phyloP scores from a whole-genome alignment of 2,113 vertebrate genomes.

The Solea solea region DNA sequence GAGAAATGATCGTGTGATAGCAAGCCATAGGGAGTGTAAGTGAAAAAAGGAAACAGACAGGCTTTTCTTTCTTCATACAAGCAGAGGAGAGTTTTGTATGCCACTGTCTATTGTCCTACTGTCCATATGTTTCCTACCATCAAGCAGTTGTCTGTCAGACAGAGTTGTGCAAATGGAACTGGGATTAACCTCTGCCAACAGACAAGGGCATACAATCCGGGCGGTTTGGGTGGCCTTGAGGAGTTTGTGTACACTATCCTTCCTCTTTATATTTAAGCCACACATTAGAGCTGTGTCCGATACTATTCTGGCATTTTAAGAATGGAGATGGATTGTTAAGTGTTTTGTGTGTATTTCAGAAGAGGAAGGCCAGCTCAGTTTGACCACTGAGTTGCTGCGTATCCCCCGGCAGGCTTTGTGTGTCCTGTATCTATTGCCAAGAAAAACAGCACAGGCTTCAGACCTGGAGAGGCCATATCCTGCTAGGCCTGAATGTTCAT shows the following conservation, averaged over 20 bases:
- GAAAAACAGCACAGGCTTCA: constrained; percentile 64
- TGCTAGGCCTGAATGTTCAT: constrained; percentile 28
- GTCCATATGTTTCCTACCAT: constrained; percentile 74
- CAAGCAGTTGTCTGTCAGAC: constrained; percentile 45
- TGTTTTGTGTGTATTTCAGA: constrained; percentile 28
- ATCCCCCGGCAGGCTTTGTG: constrained; percentile 59
- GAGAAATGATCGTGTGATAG: neutral
- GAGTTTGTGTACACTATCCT: constrained; percentile 32
- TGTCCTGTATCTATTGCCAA: constrained; percentile 53
- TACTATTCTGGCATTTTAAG: constrained; percentile 26
- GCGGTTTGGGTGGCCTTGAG: constrained; percentile 43
- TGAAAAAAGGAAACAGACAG: constrained; percentile 2
- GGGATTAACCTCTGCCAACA: constrained; percentile 45
- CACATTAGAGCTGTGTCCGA: constrained; percentile 9
- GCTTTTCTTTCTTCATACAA: constrained; percentile 4
- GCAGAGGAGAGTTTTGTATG: constrained; percentile 28
- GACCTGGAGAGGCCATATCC: constrained; percentile 68
- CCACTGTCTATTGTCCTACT: constrained; percentile 63
- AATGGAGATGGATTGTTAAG: constrained; percentile 37
- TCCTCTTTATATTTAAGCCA: constrained; percentile 39
- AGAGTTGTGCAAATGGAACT: constrained; percentile 14
- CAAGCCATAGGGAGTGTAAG: neutral
- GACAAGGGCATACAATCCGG: constrained; percentile 24
- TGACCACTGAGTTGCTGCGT: constrained; percentile 43
- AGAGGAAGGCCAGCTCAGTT: constrained; percentile 13